Evolutionary conservation across 2,797 vertebrate species (phyloP).

Genomic region (Chromis chromis): DNA sequence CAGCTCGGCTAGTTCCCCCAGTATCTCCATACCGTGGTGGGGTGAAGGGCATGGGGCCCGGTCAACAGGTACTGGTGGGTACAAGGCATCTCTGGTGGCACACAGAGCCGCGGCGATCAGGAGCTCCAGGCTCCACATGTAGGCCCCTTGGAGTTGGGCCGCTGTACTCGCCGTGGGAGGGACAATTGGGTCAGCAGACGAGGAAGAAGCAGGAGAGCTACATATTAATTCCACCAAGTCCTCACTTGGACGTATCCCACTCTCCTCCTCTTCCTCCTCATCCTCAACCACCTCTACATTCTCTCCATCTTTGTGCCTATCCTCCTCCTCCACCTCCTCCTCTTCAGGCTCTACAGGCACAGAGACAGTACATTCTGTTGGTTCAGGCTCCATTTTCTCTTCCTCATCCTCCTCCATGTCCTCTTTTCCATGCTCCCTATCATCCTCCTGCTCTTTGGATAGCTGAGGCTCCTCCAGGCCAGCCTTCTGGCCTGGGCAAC

Average conservation of each 20-base stretch:
- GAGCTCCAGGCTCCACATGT: slow-evolving; percentile 91
- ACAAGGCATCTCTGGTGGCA: slow-evolving; percentile 82
- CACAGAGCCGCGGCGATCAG: slow-evolving; percentile 91
- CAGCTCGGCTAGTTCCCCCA: slow-evolving; percentile 93
- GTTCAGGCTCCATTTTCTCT: slow-evolving; percentile 41
- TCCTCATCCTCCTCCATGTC: slow-evolving; percentile 47
- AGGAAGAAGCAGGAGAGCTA: slow-evolving; percentile 32
- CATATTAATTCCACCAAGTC: slow-evolving; percentile 31
- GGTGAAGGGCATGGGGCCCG: slow-evolving; percentile 44
- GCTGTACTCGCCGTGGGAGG: slow-evolving; percentile 24
- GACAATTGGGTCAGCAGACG: slow-evolving; percentile 5
- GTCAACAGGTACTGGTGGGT: slow-evolving; percentile 57
- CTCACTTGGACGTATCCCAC: slow-evolving; percentile 15
- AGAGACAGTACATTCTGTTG: slow-evolving; percentile 62
- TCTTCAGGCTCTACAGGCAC: slow-evolving; percentile 52
- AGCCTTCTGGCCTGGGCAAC: slow-evolving; percentile 57
- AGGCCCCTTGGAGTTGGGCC: slow-evolving; percentile 69
- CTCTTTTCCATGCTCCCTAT: slow-evolving; percentile 51
- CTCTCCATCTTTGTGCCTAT: slow-evolving; percentile 46
- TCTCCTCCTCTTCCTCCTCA: slow-evolving; percentile 53
- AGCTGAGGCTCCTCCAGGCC: slow-evolving; percentile 64
- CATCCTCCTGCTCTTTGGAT: slow-evolving; percentile 64
- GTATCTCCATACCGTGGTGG: slow-evolving; percentile 91
- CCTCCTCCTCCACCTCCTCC: slow-evolving; percentile 57
- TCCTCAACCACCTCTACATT: slow-evolving; percentile 64